phyloP scores from a whole-genome alignment of 2,797 vertebrate genomes.

The Rhyacichthys aspro region DNA sequence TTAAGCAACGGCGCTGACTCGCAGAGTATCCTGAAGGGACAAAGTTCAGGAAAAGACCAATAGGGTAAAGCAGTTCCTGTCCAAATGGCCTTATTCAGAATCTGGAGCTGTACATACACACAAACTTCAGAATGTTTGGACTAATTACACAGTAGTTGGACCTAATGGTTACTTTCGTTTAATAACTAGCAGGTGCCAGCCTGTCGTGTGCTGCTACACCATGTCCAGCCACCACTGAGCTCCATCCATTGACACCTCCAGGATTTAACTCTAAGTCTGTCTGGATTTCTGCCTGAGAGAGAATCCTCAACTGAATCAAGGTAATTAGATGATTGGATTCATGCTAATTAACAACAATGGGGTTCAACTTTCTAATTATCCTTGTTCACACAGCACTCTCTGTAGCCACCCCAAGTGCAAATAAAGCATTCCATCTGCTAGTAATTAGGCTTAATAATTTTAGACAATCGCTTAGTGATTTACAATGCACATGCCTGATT shows the following conservation, averaged over 20 bases:
- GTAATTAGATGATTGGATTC: slow-evolving; percentile 99
- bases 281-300: slow-evolving; percentile 73
- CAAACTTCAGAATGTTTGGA: slow-evolving; percentile 41
- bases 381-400: slow-evolving; percentile 98
- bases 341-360: slow-evolving; percentile 99
- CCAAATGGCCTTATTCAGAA: slow-evolving; percentile 36
- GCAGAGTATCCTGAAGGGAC: slow-evolving; percentile 81
- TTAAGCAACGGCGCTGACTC: slow-evolving; percentile 67
- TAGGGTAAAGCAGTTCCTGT: slow-evolving; percentile 6
- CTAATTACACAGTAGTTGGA: slow-evolving; percentile 50
- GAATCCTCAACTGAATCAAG: slow-evolving; percentile 91
- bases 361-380: slow-evolving; percentile 99
- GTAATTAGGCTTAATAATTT: slow-evolving; percentile 99
- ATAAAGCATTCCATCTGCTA: slow-evolving; percentile 99
- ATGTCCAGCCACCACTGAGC: slow-evolving; percentile 62
- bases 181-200: slow-evolving; percentile 68
- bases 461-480: slow-evolving; percentile 97
- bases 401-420: slow-evolving; percentile 99
- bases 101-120: slow-evolving; percentile 3
- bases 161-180: slow-evolving; percentile 62
- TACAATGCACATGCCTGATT: slow-evolving; percentile 95
- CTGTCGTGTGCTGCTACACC: slow-evolving; percentile 43
- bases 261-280: slow-evolving; percentile 60
- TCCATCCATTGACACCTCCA: slow-evolving; percentile 59
- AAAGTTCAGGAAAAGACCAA: slow-evolving; percentile 36